phyloP scores from a whole-genome alignment of 2,888 invertebrate genomes.

The Archips xylosteana region DNA sequence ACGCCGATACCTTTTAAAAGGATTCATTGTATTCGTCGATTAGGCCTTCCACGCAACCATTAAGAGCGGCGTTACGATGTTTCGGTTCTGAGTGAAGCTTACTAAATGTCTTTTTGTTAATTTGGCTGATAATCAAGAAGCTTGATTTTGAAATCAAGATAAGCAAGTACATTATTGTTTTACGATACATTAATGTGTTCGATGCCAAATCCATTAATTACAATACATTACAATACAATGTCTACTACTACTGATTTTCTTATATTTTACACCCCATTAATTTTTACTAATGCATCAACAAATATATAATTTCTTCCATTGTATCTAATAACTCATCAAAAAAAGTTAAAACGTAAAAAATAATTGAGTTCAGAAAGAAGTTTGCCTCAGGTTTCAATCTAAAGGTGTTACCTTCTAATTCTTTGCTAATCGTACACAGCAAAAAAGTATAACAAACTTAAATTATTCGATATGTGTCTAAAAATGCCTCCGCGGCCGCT shows the following conservation, averaged over 20 bases:
- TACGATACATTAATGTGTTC: not conserved
- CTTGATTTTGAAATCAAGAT: not conserved
- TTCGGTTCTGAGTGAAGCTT: constrained; percentile 24
- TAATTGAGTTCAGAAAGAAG: not conserved
- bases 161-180: not conserved
- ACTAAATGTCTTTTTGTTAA: constrained; percentile 10
- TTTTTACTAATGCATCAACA: not conserved
- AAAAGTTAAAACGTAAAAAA: not conserved
- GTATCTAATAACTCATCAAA: not conserved
- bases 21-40: constrained; percentile 44
- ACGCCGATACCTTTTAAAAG: constrained; percentile 63
- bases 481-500: constrained; percentile 5
- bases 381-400: not conserved
- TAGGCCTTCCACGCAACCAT: constrained; percentile 27
- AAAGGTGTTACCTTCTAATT: not conserved
- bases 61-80: constrained; percentile 9
- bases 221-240: no score
- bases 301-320: not conserved
- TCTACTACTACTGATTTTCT: not conserved
- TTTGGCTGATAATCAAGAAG: not conserved
- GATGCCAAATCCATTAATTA: not conserved
- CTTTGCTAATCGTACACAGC: not conserved
- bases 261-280: not conserved
- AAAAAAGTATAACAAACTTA: not conserved
- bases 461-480: not conserved